phyloP scores from a whole-genome alignment of 2,113 vertebrate species.

The Loxodonta africana region DNA sequence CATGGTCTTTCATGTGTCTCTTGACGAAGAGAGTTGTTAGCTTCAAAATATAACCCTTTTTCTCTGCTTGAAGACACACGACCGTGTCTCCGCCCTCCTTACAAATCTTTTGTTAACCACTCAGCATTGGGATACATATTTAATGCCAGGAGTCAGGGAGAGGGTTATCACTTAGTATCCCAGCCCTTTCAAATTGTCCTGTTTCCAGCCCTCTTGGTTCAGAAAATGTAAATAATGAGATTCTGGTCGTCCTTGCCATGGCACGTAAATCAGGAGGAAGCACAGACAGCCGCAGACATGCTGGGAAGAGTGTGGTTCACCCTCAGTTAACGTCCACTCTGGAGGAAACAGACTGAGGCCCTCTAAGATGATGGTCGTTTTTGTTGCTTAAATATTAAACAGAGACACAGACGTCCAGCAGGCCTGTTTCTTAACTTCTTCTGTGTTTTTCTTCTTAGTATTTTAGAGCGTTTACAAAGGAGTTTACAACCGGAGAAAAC shows the following conservation, averaged over 20 bases:
- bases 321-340: fast-evolving
- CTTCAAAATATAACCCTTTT: fast-evolving
- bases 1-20: background rate
- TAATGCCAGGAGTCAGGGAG: fast-evolving
- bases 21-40: background rate
- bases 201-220: background rate
- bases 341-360: fast-evolving
- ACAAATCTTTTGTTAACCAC: fast-evolving
- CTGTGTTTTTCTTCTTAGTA: constrained; percentile 87
- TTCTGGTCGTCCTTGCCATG: fast-evolving
- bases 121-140: fast-evolving
- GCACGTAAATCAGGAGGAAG: fast-evolving
- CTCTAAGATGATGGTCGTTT: fast-evolving
- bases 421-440: background rate
- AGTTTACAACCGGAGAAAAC: constrained; percentile 91
- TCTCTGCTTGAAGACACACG: background rate
- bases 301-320: fast-evolving
- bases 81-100: fast-evolving
- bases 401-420: fast-evolving
- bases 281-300: fast-evolving
- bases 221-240: fast-evolving
- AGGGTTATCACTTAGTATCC: fast-evolving
- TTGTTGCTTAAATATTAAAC: background rate
- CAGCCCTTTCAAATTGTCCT: fast-evolving
- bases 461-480: constrained; percentile 92